Evolutionary conservation across 2,113 vertebrate species (phyloP), one percentile per base, ranked within the genome.

Genomic region (Sinocyclocheilus grahami): DNA sequence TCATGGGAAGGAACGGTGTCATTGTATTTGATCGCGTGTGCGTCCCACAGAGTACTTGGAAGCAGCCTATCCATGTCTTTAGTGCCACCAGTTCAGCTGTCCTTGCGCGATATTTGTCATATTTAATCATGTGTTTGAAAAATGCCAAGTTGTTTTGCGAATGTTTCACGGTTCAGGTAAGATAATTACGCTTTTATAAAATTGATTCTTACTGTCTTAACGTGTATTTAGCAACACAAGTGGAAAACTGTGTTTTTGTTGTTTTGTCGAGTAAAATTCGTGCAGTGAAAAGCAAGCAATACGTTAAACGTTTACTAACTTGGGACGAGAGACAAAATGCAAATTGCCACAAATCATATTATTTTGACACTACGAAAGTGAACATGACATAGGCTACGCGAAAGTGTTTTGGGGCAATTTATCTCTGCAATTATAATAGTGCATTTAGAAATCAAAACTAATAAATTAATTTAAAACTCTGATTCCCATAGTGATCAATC

Each of bases 121-220:
- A 90, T 85, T 89, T 86, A 90, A 92, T 92, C 11, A 93, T 94
- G 94, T 65, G 89, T 86, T 90, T 94, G 33, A 93, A 94, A 90
- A 86, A 95, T 94, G 93, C 88, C 58, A 90, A 89, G 90, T 82
- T 88, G 88, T 85, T 92, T 92, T 87, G 90, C 93, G 93, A 95
- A 94, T 95, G 94, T 94, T 93, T 91, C 93, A 91, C 92, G 92
- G 92, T 90, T 92, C 90, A 87, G 85, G 94, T 95, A 94, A 94
- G 94, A 87, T 42, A 4, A 10, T 5, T 42, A 12, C 60, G 24
- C 33, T 81, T 58, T 69, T 37, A 55, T 55, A 20, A 55, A 51
- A 6, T 6, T n/a, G 2, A 58, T 78, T 78, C 24, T 30, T 30
- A 79, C 53, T 46, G 9, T 22, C 11, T 81, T 16, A 65, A 30